Evolutionary conservation across 2,797 vertebrate genomes (phyloP).

Genomic region (Natrix natrix): DNA sequence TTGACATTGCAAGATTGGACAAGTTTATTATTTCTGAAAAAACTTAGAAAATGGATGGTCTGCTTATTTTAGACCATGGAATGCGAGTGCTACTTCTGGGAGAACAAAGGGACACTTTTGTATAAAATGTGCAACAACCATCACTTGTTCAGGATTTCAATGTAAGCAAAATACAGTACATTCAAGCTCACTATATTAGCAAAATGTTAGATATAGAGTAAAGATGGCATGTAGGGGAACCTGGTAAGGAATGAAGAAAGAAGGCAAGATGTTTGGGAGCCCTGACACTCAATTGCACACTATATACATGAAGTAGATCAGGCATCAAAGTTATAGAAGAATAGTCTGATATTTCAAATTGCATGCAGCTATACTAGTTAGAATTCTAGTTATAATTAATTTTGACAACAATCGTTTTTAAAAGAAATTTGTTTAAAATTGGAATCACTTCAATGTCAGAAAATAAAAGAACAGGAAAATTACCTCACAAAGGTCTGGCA

Average conservation of each 20-base stretch:
- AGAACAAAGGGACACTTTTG: not conserved
- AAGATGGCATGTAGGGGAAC: not conserved
- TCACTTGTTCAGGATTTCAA: not conserved
- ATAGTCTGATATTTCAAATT: constrained; percentile 21
- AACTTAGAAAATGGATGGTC: not conserved
- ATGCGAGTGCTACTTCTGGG: not conserved
- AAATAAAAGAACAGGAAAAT: not conserved
- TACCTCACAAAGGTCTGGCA: not conserved
- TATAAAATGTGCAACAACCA: not conserved
- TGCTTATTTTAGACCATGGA: not conserved
- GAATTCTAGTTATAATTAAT: not conserved
- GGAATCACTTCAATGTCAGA: not conserved
- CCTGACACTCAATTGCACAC: not conserved
- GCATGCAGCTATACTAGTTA: not conserved
- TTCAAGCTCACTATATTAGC: not conserved
- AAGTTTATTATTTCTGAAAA: not conserved
- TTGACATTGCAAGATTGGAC: not conserved
- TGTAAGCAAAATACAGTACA: not conserved
- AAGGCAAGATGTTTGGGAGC: not conserved
- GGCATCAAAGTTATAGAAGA: not conserved
- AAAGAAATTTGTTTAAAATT: not conserved
- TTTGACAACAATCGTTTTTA: not conserved
- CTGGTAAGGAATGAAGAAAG: not conserved
- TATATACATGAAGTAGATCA: constrained; percentile 23
- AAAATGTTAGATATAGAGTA: not conserved